Conservation (phyloP, 2,888 invertebrate genomes). For the Galeruca laticollis region DNA sequence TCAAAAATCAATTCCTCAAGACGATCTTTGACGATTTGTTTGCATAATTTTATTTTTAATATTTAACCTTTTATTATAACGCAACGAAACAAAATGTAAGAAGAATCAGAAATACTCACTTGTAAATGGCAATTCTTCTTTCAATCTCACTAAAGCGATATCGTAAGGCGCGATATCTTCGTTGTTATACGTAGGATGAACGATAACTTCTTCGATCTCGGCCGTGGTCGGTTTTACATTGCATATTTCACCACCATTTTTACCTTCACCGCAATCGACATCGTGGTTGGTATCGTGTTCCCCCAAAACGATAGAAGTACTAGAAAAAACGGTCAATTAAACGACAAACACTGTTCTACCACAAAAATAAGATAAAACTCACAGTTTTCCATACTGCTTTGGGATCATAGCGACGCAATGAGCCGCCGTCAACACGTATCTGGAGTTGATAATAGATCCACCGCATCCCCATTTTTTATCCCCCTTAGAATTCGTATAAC, state of each 20-base stretch:
- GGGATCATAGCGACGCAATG: neutral
- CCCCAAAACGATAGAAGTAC: neutral
- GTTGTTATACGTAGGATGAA: constrained; percentile 2
- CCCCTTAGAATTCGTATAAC: constrained; percentile 10
- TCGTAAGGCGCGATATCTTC: neutral
- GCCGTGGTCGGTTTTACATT: neutral
- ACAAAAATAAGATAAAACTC: neutral
- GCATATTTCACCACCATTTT: neutral
- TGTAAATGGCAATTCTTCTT: neutral
- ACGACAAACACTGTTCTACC: too few species aligned
- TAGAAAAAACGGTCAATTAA: too few species aligned
- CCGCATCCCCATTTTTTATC: constrained; percentile 2
- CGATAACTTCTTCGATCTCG: neutral
- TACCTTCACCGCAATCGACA: neutral
- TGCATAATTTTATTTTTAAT: too few species aligned
- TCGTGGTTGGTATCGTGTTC: neutral
- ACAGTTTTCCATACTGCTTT: neutral
- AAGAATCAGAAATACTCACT: neutral
- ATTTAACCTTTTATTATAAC: too few species aligned
- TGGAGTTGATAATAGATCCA: neutral
- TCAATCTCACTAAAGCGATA: constrained; percentile 8
- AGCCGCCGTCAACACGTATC: neutral
- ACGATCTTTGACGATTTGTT: too few species aligned
- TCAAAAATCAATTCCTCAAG: too few species aligned
- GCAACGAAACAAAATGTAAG: too few species aligned